Evolutionary conservation across 1,140 invertebrate genomes (phyloP).

Genomic region (Anagrus nilaparvatae): DNA sequence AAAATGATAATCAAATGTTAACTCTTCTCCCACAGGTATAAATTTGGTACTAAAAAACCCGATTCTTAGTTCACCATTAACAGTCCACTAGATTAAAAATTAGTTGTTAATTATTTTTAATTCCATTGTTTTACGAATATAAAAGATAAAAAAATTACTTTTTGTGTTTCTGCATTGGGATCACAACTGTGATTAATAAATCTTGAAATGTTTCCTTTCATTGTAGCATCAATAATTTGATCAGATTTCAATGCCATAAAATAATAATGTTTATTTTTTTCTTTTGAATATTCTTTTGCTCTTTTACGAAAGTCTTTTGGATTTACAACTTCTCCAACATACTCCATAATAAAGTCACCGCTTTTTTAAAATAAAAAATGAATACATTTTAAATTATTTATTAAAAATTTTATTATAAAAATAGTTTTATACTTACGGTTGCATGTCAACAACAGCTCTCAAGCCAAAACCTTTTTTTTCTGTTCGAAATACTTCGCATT

Average conservation of each 20-base stretch:
- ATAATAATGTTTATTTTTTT: slow-evolving; percentile 91
- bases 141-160: slow-evolving; percentile 56
- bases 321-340: slow-evolving; percentile 94
- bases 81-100: slow-evolving; percentile 68
- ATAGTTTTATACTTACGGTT: slow-evolving; percentile 48
- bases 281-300: slow-evolving; percentile 82
- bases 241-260: slow-evolving; percentile 95
- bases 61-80: slow-evolving; percentile 89
- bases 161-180: slow-evolving; percentile 96
- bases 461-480: slow-evolving; percentile 91
- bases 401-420: neutral
- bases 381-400: neutral
- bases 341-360: slow-evolving; percentile 95
- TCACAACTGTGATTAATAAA: slow-evolving; percentile 99
- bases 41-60: slow-evolving; percentile 88
- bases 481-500: slow-evolving; percentile 81
- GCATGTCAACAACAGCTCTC: slow-evolving; percentile 63
- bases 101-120: slow-evolving; percentile 7
- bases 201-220: slow-evolving; percentile 85
- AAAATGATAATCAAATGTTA: slow-evolving; percentile 98
- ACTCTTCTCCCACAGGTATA: slow-evolving; percentile 79
- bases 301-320: slow-evolving; percentile 80
- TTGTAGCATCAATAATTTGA: slow-evolving; percentile 91
- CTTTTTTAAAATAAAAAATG: slow-evolving; percentile 42
- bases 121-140: too few species aligned